phyloP scores from a whole-genome alignment of 2,113 vertebrate species.

The Polypterus senegalus region DNA sequence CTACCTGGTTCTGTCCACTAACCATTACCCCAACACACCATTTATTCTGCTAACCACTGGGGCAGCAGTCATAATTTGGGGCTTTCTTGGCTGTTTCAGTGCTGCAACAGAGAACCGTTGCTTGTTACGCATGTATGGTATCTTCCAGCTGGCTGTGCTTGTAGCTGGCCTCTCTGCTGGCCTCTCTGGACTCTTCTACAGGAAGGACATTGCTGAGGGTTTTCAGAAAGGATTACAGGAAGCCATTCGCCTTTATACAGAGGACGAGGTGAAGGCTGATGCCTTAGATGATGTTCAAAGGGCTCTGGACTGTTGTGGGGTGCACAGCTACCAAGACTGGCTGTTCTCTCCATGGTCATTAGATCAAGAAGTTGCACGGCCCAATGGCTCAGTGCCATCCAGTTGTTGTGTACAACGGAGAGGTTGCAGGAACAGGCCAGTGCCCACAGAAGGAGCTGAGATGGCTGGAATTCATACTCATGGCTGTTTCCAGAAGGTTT shows the following conservation, averaged over 20 bases:
- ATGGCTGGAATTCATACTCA: constrained; percentile 40
- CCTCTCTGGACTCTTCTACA: constrained; percentile 65
- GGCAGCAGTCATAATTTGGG: constrained; percentile 59
- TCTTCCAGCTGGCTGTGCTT: constrained; percentile 58
- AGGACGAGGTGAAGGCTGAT: constrained; percentile 59
- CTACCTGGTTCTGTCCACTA: constrained; percentile 64
- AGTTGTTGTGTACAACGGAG: constrained; percentile 64
- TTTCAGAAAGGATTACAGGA: constrained; percentile 59
- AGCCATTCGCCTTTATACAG: constrained; percentile 54
- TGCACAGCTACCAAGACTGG: constrained; percentile 71
- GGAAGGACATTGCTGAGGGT: constrained; percentile 56
- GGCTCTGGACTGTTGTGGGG: constrained; percentile 63
- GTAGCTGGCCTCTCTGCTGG: constrained; percentile 55
- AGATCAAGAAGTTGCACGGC: constrained; percentile 23
- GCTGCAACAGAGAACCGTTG: constrained; percentile 63
- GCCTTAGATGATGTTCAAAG: constrained; percentile 67
- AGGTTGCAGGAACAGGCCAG: constrained; percentile 52
- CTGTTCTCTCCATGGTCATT: constrained; percentile 58
- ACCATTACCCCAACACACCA: constrained; percentile 55
- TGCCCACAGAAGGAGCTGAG: constrained; percentile 30
- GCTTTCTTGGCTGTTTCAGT: constrained; percentile 70
- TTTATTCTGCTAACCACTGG: constrained; percentile 61
- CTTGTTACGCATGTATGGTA: constrained; percentile 57
- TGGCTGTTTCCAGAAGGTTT: constrained; percentile 67
- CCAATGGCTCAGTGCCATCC: constrained; percentile 54